Base-by-base conservation (phyloP, 2,113 vertebrate species). In the Seriola dumerili region DNA sequence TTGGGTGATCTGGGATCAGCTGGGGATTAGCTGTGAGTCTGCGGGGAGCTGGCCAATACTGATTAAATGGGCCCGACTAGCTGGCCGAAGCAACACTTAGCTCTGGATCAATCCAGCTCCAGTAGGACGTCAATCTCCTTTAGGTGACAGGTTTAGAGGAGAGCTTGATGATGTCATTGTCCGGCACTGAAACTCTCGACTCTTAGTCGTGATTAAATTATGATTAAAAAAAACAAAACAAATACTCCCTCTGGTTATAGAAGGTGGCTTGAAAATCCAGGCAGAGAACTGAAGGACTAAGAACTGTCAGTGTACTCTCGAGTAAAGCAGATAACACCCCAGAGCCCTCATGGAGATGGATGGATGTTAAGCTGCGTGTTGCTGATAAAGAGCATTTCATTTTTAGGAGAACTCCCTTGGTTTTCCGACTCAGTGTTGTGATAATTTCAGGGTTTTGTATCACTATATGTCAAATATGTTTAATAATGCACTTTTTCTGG, bases 91-190 rank as follows among this genome's bases (percentile, higher is more conserved):
- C 79, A 80, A 63, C 88, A 84, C 83, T 92, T 71, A 81, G 69
- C 65, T 46, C 23, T 7, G 61, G 65, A 81, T 88, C 86, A 80
- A 72, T 83, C 42, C 42, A 21, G 72, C 77, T 82, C 76, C 83
- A 73, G 79, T 25, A 25, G 66, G 34, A 59, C 68, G 25, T 91
- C 87, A 85, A 85, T 91, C 86, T 76, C 25, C 36, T 87, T 85
- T 59, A 86, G 79, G 76, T 78, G 92, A 78, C 89, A 77, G 85
- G 19, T 90, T 92, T 88, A 90, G 63, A 81, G 69, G 67, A 50
- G 62, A 36, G 61, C 63, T 48, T 67, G 38, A 46, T 88, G 82
- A 87, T 71, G 84, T 86, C 87, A 80, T 76, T 12, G 5, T 67
- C 64, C 75, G 38, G 46, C 65, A 32, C 55, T 68, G 64, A 84